phyloP scores from a whole-genome alignment of 2,888 invertebrate species.

The Seira sanloemensis region DNA sequence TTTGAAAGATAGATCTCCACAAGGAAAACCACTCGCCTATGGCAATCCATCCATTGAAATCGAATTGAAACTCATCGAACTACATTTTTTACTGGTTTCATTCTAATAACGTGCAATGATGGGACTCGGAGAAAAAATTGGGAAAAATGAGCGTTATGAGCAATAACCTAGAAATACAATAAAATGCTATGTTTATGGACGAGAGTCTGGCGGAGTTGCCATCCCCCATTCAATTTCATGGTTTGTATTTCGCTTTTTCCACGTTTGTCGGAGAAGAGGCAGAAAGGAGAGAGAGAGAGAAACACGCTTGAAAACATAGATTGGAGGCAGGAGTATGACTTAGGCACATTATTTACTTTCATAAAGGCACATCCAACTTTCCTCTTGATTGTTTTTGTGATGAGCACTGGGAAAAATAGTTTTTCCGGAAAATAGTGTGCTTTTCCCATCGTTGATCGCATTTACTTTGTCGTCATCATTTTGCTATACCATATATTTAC shows the following conservation, averaged over 20 bases:
- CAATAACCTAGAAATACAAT: constrained; percentile 20
- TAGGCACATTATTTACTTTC: constrained; percentile 21
- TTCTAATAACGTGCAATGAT: constrained; percentile 29
- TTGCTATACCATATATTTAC: too few relatives aligned
- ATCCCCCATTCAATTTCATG: neutral
- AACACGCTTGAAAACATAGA: neutral
- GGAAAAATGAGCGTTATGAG: constrained; percentile 37
- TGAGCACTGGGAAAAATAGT: neutral
- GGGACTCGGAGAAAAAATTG: neutral
- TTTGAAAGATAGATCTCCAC: too few relatives aligned
- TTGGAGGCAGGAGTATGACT: too few relatives aligned
- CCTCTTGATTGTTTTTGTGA: neutral
- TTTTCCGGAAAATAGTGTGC: neutral
- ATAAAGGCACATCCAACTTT: constrained; percentile 10
- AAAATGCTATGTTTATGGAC: neutral
- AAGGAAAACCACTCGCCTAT: neutral
- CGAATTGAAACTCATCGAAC: neutral
- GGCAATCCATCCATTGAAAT: neutral
- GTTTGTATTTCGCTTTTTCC: neutral
- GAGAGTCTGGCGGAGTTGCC: neutral
- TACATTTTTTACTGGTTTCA: constrained; percentile 23
- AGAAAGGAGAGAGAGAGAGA: too few relatives aligned
- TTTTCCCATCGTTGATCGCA: neutral
- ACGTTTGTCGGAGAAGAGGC: neutral
- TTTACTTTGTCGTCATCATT: neutral